Conservation (phyloP, 2,113 vertebrate species). For the Caracal caracal region DNA sequence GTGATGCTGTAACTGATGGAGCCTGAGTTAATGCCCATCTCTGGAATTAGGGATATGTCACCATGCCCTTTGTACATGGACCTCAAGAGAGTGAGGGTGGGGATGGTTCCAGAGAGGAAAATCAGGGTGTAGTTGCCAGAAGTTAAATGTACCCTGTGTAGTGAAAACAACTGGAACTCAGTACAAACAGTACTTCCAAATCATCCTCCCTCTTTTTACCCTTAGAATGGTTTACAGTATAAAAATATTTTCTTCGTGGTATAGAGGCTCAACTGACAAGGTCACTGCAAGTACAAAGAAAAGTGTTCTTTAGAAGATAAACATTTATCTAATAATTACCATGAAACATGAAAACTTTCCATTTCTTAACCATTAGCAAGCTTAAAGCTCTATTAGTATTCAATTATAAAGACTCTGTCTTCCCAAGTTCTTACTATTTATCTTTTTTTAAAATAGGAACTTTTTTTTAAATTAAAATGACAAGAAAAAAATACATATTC, state of each 20-base stretch:
- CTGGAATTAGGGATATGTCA: background rate
- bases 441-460: background rate
- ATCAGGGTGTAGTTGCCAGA: background rate
- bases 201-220: background rate
- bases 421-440: slow-evolving; percentile 14
- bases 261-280: background rate
- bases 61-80: background rate
- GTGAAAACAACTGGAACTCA: background rate
- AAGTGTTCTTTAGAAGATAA: slow-evolving; percentile 35
- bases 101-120: background rate
- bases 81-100: background rate
- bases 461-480: slow-evolving; percentile 11
- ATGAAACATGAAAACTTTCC: background rate
- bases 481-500: background rate
- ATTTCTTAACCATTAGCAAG: slow-evolving; percentile 14
- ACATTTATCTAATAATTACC: background rate
- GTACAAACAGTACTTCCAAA: background rate
- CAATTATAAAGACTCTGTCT: background rate
- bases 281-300: slow-evolving; percentile 24
- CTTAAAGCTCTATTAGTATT: background rate
- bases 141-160: background rate
- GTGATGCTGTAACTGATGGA: background rate
- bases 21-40: background rate
- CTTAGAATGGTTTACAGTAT: background rate
- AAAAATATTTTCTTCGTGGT: background rate